Base-by-base conservation (phyloP, 2,888 invertebrate genomes). In the Siphlonurus alternatus region DNA sequence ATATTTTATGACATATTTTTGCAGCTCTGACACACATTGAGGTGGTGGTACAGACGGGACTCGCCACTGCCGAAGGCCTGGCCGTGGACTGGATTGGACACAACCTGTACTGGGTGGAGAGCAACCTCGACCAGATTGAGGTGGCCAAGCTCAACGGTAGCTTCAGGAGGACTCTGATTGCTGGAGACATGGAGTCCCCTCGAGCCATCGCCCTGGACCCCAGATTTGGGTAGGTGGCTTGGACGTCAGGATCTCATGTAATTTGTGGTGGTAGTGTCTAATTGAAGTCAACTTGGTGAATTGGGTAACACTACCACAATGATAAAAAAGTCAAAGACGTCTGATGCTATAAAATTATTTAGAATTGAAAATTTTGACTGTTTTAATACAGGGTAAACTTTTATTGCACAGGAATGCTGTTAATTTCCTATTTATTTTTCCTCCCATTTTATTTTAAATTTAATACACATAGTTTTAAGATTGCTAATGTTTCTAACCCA, bases 31-130 rank as follows among this genome's bases (percentile, higher is more conserved):
- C 83, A 61, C 87, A 88, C 72, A 87, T 93, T 63, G 85, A 87
- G 73, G 84, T 87, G 1, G 88, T 95, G 19, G 87, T 93, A 23
- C 85, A 87, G 70, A 86, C 86, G 19, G 93, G 93, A 0, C 77
- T 94, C 66, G 84, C 89, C 2, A 89, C 90, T 1, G 91, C 93
- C 0, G 94, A 95, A 77, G 94, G 92, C 1, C 77, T 93, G 68
- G 91, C 93, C 1, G 89, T 92, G 1, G 93, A 93, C 77, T 93
- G 92, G 92, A 83, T 92, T 67, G 90, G 85, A 23, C 80, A 84
- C 70, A 91, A 92, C 77, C 78, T 93, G 2, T 93, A 93, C 77
- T 93, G 93, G 92, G 89, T 90, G 20, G 90, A 91, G 75, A 87
- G 87, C 73, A 86, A 86, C 71, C 75, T 90, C 68, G 88, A 88